Evolutionary conservation across 2,113 vertebrate species (phyloP).

Genomic region (Chlorodrepanis virens): DNA sequence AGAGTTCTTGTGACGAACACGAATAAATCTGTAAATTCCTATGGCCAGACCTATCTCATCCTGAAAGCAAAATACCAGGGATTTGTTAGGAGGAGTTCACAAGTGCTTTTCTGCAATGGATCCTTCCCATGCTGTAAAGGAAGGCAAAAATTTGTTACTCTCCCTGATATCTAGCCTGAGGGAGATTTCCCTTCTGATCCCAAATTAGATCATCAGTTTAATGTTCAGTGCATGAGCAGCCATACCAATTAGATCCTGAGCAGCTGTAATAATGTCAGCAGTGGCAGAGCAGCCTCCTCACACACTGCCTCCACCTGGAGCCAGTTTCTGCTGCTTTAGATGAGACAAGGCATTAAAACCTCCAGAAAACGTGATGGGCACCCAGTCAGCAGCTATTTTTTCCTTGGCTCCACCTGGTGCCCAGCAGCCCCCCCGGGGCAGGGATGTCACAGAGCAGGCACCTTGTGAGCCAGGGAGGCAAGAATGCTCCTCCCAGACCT

Average conservation of each 20-base stretch:
- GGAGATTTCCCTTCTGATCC: conserved; percentile 60
- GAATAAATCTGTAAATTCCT: not conserved
- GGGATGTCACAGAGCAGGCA: not conserved
- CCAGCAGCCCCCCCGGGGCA: not conserved
- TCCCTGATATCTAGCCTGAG: conserved; percentile 30
- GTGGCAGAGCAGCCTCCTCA: conserved; percentile 4
- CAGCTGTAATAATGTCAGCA: conserved; percentile 11
- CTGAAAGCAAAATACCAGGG: not conserved
- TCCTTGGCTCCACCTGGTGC: not conserved
- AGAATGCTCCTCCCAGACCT: not conserved
- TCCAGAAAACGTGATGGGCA: not conserved
- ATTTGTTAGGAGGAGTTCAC: not conserved
- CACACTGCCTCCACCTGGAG: conserved; percentile 7
- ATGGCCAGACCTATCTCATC: not conserved
- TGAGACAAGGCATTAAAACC: not conserved
- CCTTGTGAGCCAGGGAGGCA: not conserved
- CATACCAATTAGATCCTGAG: conserved; percentile 52
- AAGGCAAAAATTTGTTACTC: conserved; percentile 1
- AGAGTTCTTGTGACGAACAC: not conserved
- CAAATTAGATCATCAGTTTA: conserved; percentile 61
- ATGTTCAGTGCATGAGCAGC: conserved; percentile 56
- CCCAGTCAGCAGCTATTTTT: not conserved
- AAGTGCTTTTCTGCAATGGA: conserved; percentile 1
- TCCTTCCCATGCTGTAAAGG: not conserved
- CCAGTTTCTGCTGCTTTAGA: conserved; percentile 2